Evolutionary conservation across 2,797 vertebrate genomes (phyloP).

Genomic region (Lycodopsis pacificus): DNA sequence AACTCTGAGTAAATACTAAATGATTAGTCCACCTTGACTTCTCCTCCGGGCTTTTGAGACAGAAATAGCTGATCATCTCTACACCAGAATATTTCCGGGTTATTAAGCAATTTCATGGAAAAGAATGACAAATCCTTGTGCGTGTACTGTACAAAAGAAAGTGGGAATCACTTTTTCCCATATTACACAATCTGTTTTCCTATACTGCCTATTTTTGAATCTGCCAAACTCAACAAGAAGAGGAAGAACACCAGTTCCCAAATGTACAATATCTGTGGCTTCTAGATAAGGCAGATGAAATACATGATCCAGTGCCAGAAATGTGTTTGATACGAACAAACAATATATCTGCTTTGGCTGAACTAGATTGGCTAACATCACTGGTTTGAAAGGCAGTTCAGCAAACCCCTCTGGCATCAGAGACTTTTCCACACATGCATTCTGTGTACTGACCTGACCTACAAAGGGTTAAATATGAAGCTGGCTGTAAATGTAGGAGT

Average conservation of each 20-base stretch:
- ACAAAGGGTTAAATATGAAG: neutral
- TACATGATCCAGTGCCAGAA: neutral
- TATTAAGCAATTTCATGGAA: neutral
- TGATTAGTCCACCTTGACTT: neutral
- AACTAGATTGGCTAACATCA: neutral
- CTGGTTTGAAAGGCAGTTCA: neutral
- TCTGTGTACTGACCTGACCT: neutral
- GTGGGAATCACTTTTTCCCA: neutral
- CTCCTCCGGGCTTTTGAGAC: neutral
- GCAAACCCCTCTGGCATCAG: neutral
- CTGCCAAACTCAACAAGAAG: neutral
- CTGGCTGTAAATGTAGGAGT: neutral
- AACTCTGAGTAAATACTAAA: neutral
- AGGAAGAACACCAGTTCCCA: neutral
- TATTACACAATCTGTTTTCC: conserved; percentile 10
- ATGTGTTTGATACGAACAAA: conserved; percentile 1
- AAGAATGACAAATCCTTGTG: neutral
- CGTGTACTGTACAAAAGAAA: neutral
- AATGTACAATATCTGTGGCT: neutral
- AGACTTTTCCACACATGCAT: neutral
- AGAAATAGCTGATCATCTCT: neutral
- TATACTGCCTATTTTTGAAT: neutral
- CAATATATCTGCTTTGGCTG: conserved; percentile 6
- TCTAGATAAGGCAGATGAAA: neutral
- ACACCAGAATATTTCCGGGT: neutral